Base-by-base conservation (phyloP, 2,888 invertebrate genomes). In the Cyclophora albipunctata region DNA sequence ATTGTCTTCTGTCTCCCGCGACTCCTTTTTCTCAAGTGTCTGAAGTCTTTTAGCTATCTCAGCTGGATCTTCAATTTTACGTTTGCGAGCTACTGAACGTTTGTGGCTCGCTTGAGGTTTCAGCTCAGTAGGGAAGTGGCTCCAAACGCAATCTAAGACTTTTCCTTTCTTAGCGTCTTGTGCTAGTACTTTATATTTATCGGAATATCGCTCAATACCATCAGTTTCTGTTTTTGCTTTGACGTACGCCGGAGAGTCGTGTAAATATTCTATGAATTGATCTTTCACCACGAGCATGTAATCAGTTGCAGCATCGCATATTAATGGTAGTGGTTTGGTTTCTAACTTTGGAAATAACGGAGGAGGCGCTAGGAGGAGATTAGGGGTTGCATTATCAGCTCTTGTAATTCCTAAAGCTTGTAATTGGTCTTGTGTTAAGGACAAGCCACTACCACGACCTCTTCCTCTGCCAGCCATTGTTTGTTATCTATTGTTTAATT, bases 221-320 rank as follows among this genome's bases (percentile, higher is more conserved):
- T 82, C 84, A 51, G 86, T 89, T 48, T 75, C 72, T 40, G 80
- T 77, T 54, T 89, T 86, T 48, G 86, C 71, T 69, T 89, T 90
- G 5, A 91, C 89, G 65, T 89, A 91, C 4, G 91, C 90, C 1
- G 92, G 90, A 0, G 94, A 94, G 51, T 94, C 92, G 49, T 92
- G 91, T 81, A 94, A 90, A 62, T 90, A 91, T 58, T 93, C 94
- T 5, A 93, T 90, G 62, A 92, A 94, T 62, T 93, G 93, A 63
- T 93, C 93, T 67, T 93, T 93, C 55, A 94, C 90, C 44, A 93
- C 91, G 6, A 94, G 78, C 75, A 94, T 90, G 67, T 94, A 94
- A 61, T 92, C 93, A 34, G 91, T 89, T 40, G 93, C 91, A 4
- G 90, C 84, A 44, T 91, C 90, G 46, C 78, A 84, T 63, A 78